Percentiles rank a stretch among this genome's conserved stretches.
Conservation (phyloP, 64 coral and sea anemone genomes). For the Pocillopora verrucosa region DNA sequence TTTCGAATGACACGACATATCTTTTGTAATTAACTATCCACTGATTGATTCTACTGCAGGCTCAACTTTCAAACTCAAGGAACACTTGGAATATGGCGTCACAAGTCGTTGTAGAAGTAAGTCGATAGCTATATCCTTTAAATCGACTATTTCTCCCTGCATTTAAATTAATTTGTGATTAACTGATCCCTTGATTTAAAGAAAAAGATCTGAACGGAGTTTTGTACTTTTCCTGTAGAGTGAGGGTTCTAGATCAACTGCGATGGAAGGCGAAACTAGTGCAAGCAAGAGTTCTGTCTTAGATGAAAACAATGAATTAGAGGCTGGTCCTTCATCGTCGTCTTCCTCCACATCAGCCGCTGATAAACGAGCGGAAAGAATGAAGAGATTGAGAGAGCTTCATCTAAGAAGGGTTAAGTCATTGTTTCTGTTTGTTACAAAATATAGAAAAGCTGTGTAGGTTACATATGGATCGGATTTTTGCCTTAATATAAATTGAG, state of each 20-base stretch:
- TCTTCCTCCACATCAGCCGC: constrained; percentile 44
- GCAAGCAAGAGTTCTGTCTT: neutral
- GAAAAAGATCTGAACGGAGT: neutral
- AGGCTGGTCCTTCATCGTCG: constrained; percentile 6
- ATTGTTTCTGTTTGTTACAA: no score
- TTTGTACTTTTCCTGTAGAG: neutral
- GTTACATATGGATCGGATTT: no score
- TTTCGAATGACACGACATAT: neutral
- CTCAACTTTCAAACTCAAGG: neutral
- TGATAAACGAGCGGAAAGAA: constrained; percentile 82
- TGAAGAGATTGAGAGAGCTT: constrained; percentile 85
- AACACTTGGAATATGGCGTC: constrained; percentile 7
- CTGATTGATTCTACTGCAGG: neutral
- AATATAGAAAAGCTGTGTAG: no score
- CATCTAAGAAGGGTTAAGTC: constrained; percentile 83
- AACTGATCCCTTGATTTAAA: neutral
- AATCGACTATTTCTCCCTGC: neutral
- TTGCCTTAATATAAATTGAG: no score
- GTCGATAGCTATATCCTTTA: neutral
- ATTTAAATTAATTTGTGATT: neutral
- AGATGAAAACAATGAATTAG: neutral
- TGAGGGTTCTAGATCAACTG: neutral
- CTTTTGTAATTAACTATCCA: neutral
- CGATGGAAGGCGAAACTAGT: neutral
- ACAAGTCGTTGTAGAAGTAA: neutral